Evolutionary conservation across 2,888 invertebrate species (phyloP).

Genomic region (Hyposoter didymator): DNA sequence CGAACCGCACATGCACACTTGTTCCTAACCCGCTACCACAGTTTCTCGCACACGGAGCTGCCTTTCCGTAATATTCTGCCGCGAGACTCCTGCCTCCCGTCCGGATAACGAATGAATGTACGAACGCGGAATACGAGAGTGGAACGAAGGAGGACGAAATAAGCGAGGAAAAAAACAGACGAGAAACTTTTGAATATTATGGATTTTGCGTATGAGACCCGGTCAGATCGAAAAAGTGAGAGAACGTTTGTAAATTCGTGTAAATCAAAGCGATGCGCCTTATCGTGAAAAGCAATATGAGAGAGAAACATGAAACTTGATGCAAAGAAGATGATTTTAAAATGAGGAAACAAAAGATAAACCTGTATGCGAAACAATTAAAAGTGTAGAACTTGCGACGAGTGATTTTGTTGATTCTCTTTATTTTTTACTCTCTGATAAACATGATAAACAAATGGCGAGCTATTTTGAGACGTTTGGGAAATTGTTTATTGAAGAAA

Average conservation of each 20-base stretch:
- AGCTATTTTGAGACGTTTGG: constrained; percentile 71
- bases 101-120: constrained; percentile 20
- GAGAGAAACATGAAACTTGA: constrained; percentile 50
- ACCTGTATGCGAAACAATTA: constrained; percentile 1
- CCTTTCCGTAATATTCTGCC: constrained; percentile 28
- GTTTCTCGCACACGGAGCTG: constrained; percentile 16
- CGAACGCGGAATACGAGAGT: constrained; percentile 2
- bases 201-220: constrained; percentile 6
- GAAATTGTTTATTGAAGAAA: constrained; percentile 39
- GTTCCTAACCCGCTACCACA: constrained; percentile 55
- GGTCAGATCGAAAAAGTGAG: not conserved
- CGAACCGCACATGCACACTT: constrained; percentile 44
- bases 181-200: not conserved
- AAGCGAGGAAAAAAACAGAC: not conserved
- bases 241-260: constrained; percentile 70
- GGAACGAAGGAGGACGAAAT: not conserved
- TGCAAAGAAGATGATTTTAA: constrained; percentile 6
- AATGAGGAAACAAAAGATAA: constrained; percentile 35
- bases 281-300: constrained; percentile 81
- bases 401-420: not conserved
- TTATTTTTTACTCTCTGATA: not conserved
- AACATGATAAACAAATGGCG: constrained; percentile 18
- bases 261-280: constrained; percentile 78
- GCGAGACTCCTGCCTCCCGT: constrained; percentile 29
- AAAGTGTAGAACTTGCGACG: constrained; percentile 21